Base-by-base conservation (phyloP, 1,140 invertebrate genomes). In the Brachionus plicatilis region DNA sequence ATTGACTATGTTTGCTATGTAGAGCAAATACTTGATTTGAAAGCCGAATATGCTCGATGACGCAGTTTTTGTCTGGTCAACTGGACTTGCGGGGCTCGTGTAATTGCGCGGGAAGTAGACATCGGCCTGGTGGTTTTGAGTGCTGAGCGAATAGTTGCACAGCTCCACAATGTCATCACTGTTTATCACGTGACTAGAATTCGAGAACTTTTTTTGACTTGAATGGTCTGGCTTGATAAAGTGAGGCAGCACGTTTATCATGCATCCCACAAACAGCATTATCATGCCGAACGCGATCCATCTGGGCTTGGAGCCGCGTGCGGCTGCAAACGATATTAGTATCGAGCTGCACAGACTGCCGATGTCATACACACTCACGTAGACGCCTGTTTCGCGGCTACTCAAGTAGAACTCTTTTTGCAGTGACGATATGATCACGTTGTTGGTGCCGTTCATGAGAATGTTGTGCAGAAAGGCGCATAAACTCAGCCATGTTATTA, bases 391-490 rank as follows among this genome's bases (percentile, higher is more conserved):
- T 65, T 82, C 79, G 1, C 65, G 33, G 9, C 79, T 82, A 41
- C 53, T 65, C 20, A 82, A 82, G 53, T 82, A 82, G 33, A 82
- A 82, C 53, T 82, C 79, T 47, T 82, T 82, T 41, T 82, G 79
- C 12, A 82, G 14, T 3, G 79, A 82, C 3, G 79, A 82, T 45
- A 82, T 60, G 24, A 82, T 68, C 37, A 82, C 79, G 43, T 82
- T 82, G 11, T 82, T 82, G 50, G 79, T 56, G 24, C 79, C 79
- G 29, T 82, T 82, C 79, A 82, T 82, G 7, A 82, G 33, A 12
- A 82, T 82, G 29, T 82, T 82, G 79, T 82, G 79, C 12, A 82
- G 27, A 17, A 82, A 82, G 3, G 79, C 79, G 12, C 20, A 43
- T 14, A 68, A 82, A 68, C 53, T 68, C 14, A 82, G 41, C 53